phyloP scores from a whole-genome alignment of 2,888 invertebrate species.

The Scaptodrosophila latifasciaeformis region DNA sequence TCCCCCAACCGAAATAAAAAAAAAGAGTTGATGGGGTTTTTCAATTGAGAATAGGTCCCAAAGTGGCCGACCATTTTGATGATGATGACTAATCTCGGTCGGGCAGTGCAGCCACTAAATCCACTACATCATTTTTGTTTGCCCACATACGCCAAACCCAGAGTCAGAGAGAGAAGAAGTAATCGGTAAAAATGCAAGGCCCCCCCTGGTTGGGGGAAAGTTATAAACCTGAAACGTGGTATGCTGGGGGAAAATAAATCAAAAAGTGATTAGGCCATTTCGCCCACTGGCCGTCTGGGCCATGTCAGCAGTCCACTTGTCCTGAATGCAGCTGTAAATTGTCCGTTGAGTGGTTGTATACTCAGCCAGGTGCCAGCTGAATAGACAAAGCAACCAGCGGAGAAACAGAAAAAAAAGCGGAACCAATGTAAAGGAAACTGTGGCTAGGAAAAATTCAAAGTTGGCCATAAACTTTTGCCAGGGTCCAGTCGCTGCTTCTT shows the following conservation, averaged over 20 bases:
- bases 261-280: slow-evolving; percentile 58
- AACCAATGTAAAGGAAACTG: too few relatives aligned
- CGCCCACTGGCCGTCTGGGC: not conserved
- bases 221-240: slow-evolving; percentile 27
- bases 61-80: too few relatives aligned
- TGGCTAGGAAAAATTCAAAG: slow-evolving; percentile 53
- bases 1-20: not conserved
- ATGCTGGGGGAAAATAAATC: slow-evolving; percentile 47
- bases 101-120: not conserved
- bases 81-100: not conserved
- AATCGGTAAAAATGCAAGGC: too few relatives aligned
- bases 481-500: slow-evolving; percentile 24
- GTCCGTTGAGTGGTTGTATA: slow-evolving; percentile 57
- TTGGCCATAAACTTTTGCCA: slow-evolving; percentile 63
- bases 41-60: too few relatives aligned
- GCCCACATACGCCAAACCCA: not conserved
- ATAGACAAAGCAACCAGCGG: not conserved
- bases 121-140: not conserved
- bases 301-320: not conserved
- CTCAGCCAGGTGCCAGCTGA: slow-evolving; percentile 41
- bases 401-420: slow-evolving; percentile 43
- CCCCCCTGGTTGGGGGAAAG: not conserved
- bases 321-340: slow-evolving; percentile 51
- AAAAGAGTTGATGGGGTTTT: not conserved
- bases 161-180: not conserved